Conservation (phyloP, 1,140 invertebrate species). For the Cyclargus thomasi region DNA sequence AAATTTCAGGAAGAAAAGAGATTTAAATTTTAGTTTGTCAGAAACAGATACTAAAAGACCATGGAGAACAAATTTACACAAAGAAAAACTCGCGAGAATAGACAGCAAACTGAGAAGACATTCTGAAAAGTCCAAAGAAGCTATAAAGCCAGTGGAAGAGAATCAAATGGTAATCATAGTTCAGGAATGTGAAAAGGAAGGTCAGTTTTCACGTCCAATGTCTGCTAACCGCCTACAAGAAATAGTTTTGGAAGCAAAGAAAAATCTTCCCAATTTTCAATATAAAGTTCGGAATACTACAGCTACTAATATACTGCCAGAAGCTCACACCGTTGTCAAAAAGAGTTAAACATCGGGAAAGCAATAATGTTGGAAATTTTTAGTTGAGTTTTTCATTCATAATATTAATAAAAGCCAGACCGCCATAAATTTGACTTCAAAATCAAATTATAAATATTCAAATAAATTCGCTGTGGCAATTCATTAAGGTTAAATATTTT, state of each 20-base stretch:
- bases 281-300: slow-evolving; percentile 45
- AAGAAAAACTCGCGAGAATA: slow-evolving; percentile 50
- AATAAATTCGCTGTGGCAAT: too few species aligned
- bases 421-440: too few species aligned
- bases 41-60: slow-evolving; percentile 46
- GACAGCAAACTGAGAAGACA: slow-evolving; percentile 50
- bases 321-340: slow-evolving; percentile 30
- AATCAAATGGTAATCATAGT: slow-evolving; percentile 46
- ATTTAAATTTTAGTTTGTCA: slow-evolving; percentile 1
- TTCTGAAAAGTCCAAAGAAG: slow-evolving; percentile 32
- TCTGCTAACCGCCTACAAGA: slow-evolving; percentile 35
- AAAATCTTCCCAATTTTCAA: slow-evolving; percentile 54
- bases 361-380: too few species aligned
- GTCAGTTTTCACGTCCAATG: slow-evolving; percentile 22
- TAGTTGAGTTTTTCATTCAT: too few species aligned
- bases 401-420: too few species aligned
- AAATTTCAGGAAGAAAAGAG: slow-evolving; percentile 37
- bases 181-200: slow-evolving; percentile 42
- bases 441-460: too few species aligned
- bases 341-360: neutral
- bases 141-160: slow-evolving; percentile 40
- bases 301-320: slow-evolving; percentile 38
- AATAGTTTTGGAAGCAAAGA: slow-evolving; percentile 49
- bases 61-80: slow-evolving; percentile 53
- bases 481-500: too few species aligned